phyloP scores from a whole-genome alignment of 1,140 invertebrate genomes.

The Drosophila bocqueti region DNA sequence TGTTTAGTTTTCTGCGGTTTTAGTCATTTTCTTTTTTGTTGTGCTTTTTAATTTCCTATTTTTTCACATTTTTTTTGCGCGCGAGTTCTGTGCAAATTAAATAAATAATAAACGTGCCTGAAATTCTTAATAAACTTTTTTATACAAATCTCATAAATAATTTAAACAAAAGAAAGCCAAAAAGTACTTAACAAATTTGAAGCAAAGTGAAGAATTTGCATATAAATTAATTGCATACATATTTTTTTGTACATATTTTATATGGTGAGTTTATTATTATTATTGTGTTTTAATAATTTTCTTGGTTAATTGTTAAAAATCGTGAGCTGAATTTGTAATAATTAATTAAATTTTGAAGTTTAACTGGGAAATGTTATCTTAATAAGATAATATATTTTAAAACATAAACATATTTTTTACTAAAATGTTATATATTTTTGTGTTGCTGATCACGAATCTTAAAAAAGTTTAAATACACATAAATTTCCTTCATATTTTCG shows the following conservation, averaged over 20 bases:
- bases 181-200: not conserved
- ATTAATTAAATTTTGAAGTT: too few species aligned
- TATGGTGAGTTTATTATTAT: constrained; percentile 25
- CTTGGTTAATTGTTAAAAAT: not conserved
- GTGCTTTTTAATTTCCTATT: constrained; percentile 13
- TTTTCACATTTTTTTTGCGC: constrained; percentile 1
- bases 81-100: constrained; percentile 23
- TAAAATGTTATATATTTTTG: too few species aligned
- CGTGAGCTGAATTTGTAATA: too few species aligned
- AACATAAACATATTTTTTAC: too few species aligned
- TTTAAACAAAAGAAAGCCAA: constrained; percentile 16
- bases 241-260: too few species aligned
- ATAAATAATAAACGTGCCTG: constrained; percentile 42
- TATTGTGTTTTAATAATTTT: not conserved
- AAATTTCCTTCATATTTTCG: too few species aligned
- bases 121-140: constrained; percentile 5
- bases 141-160: constrained; percentile 6
- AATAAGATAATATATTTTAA: too few species aligned
- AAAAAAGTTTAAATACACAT: too few species aligned
- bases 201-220: constrained; percentile 4
- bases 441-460: too few species aligned
- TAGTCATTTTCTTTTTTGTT: constrained; percentile 6
- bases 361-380: too few species aligned
- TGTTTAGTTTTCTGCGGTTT: constrained; percentile 30
- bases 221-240: not conserved